phyloP scores from a whole-genome alignment of 2,888 invertebrate genomes.

The Heliconius sara region DNA sequence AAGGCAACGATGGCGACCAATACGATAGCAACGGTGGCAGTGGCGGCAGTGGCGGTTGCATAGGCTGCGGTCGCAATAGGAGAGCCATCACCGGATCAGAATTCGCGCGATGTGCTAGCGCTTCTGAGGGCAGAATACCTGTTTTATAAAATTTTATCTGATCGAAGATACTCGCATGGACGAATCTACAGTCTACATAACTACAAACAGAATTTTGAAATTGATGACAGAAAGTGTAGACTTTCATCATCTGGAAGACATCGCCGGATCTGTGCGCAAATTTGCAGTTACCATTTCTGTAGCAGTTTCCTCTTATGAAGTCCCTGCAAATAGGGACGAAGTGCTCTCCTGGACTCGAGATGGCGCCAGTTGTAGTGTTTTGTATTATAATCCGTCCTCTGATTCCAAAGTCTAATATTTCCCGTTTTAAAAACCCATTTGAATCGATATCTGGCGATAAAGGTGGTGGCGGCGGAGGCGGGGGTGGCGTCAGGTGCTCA shows the following conservation, averaged over 20 bases:
- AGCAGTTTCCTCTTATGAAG: neutral
- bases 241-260: neutral
- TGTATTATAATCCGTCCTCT: too few relatives aligned
- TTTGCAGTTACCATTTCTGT: neutral
- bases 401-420: too few relatives aligned
- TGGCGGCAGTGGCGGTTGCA: too few relatives aligned
- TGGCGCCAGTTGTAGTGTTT: too few relatives aligned
- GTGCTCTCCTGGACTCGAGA: too few relatives aligned
- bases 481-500: too few relatives aligned
- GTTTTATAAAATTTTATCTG: constrained; percentile 10
- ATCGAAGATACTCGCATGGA: neutral
- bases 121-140: neutral
- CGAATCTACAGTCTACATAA: neutral
- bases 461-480: too few relatives aligned
- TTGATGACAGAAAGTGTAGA: neutral
- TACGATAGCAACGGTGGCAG: too few relatives aligned
- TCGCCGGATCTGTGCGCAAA: neutral
- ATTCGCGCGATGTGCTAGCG: neutral
- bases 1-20: too few relatives aligned
- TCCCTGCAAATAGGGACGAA: constrained; percentile 1
- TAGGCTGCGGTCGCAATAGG: neutral
- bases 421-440: too few relatives aligned
- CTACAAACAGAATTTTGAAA: constrained; percentile 1
- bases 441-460: too few relatives aligned
- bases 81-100: neutral